Evolutionary conservation across 2,113 vertebrate genomes (phyloP).

Genomic region (Oryctolagus cuniculus): DNA sequence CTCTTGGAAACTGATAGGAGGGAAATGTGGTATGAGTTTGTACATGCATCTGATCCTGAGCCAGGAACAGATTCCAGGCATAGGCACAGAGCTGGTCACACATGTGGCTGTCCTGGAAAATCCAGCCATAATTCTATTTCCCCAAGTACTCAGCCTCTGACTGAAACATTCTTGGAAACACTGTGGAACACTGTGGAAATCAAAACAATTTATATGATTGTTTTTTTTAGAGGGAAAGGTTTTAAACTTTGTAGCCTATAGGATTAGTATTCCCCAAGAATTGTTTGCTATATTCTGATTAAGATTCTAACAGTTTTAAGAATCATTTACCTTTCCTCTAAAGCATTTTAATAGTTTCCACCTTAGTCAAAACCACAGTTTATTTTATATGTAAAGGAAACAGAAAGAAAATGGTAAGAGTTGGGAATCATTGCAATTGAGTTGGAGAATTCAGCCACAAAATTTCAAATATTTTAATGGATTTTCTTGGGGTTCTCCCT

Average conservation of each 20-base stretch:
- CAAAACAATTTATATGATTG: slow-evolving; percentile 46
- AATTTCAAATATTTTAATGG: slow-evolving; percentile 69
- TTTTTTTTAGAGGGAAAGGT: slow-evolving; percentile 58
- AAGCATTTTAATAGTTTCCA: slow-evolving; percentile 65
- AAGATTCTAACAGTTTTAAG: slow-evolving; percentile 59
- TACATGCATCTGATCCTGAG: slow-evolving; percentile 71
- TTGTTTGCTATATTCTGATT: slow-evolving; percentile 56
- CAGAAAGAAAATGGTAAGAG: slow-evolving; percentile 47
- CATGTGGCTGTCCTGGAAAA: slow-evolving; percentile 73
- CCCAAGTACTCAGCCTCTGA: slow-evolving; percentile 47
- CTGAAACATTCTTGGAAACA: slow-evolving; percentile 56
- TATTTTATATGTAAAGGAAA: slow-evolving; percentile 60
- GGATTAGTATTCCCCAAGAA: slow-evolving; percentile 64
- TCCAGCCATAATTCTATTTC: slow-evolving; percentile 63
- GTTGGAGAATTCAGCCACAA: not conserved
- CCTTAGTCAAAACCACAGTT: slow-evolving; percentile 39
- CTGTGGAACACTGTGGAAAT: slow-evolving; percentile 65
- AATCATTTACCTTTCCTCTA: slow-evolving; percentile 46
- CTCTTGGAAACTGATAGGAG: slow-evolving; percentile 75
- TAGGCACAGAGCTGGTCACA: slow-evolving; percentile 59
- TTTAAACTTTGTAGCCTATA: slow-evolving; percentile 56
- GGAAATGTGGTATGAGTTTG: slow-evolving; percentile 76
- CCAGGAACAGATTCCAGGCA: slow-evolving; percentile 75
- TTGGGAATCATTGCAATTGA: not conserved
- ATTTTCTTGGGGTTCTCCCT: slow-evolving; percentile 26